phyloP scores from a whole-genome alignment of 2,113 vertebrate species.

The Cercopithecus mona region DNA sequence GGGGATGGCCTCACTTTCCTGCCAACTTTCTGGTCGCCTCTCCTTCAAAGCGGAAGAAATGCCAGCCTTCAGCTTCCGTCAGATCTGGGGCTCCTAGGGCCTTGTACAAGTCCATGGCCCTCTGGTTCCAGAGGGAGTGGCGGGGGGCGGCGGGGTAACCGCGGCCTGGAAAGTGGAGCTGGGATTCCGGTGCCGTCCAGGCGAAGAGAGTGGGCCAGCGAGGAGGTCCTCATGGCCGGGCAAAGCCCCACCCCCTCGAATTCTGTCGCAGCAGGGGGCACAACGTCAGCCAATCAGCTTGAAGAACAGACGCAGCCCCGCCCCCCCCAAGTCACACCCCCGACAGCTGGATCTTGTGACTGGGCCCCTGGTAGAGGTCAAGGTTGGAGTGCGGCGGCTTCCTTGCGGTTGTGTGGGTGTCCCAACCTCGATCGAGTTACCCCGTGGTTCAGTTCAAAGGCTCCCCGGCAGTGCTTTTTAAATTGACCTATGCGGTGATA shows the following conservation, averaged over 20 bases:
- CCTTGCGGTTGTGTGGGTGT: too few relatives aligned
- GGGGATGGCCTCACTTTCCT: neutral
- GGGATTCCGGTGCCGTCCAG: fast-evolving
- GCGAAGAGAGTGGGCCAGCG: fast-evolving
- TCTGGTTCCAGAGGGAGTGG: conserved; percentile 83
- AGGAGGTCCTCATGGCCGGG: fast-evolving
- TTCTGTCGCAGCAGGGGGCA: too few relatives aligned
- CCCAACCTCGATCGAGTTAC: too few relatives aligned
- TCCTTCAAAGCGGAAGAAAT: conserved; percentile 85
- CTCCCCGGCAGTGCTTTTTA: too few relatives aligned
- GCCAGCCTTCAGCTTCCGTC: conserved; percentile 85
- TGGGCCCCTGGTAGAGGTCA: neutral
- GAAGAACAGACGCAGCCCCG: neutral
- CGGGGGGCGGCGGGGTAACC: too few relatives aligned
- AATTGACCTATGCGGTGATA: too few relatives aligned
- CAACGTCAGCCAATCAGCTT: conserved; percentile 56
- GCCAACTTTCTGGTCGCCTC: conserved; percentile 83
- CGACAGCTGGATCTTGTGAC: neutral
- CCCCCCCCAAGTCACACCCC: neutral
- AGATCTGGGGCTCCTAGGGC: conserved; percentile 84
- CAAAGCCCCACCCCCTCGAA: neutral
- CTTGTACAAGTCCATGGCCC: conserved; percentile 87
- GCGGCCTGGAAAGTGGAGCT: neutral
- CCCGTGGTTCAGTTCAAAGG: too few relatives aligned
- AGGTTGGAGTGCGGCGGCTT: neutral